A percentile compares a stretch with the other conserved stretches of the same genome.
These are phyloP conservation scores for Drosophila austrosaltans DNA, from an alignment of 2,888 invertebrate species.

Conservation along the genomic window DNA sequence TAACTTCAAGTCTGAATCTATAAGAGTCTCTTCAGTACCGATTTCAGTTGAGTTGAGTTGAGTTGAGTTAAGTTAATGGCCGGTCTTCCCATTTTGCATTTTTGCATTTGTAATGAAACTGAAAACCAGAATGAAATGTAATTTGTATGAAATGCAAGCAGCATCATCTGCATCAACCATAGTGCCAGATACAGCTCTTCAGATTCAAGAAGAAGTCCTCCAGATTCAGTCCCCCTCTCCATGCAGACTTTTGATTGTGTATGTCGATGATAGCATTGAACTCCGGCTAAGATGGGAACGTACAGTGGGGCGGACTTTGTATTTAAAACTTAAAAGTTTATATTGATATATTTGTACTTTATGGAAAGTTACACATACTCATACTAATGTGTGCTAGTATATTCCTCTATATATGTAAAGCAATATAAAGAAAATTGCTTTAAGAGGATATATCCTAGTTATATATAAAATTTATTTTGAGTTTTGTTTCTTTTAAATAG, in stretches of 20 bases:
- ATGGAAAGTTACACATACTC: too few species aligned
- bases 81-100: conserved; percentile 78
- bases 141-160: conserved; percentile 61
- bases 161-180: conserved; percentile 34
- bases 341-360: too few species aligned
- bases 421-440: too few species aligned
- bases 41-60: conserved; percentile 38
- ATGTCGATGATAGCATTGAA: conserved; percentile 39
- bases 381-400: too few species aligned
- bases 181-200: conserved; percentile 16
- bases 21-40: background rate
- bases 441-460: too few species aligned
- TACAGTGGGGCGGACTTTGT: conserved; percentile 14
- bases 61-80: conserved; percentile 63
- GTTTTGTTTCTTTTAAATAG: too few species aligned
- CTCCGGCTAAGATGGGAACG: background rate
- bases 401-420: too few species aligned
- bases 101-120: conserved; percentile 83
- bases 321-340: background rate
- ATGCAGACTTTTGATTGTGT: conserved; percentile 36
- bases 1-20: conserved; percentile 6
- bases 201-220: conserved; percentile 12
- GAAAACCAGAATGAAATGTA: conserved; percentile 81
- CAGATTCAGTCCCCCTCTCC: conserved; percentile 25
- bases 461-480: too few species aligned